Percentiles rank a stretch among this genome's conserved stretches.
These are phyloP conservation scores for Metallyticus violacea DNA, from an alignment of 2,888 invertebrate genomes.

Conservation along the genomic window DNA sequence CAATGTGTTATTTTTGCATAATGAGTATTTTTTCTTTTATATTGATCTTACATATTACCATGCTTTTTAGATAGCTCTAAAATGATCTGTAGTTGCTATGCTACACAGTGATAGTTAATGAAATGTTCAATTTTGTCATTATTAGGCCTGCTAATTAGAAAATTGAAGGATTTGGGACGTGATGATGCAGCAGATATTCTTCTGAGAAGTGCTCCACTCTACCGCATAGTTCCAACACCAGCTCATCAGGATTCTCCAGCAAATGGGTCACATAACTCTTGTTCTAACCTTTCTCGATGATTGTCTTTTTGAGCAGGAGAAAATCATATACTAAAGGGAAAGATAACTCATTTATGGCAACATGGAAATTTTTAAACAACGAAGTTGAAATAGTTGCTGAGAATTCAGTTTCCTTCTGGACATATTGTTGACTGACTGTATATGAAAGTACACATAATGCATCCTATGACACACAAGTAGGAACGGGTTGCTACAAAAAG, in stretches of 20 bases:
- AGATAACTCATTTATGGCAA: neutral
- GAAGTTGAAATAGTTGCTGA: neutral
- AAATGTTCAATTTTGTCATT: neutral
- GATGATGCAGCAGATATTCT: constrained; percentile 59
- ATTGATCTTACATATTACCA: too few species aligned
- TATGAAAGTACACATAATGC: neutral
- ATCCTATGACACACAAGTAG: neutral
- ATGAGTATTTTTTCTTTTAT: too few species aligned
- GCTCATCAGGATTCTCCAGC: constrained; percentile 23
- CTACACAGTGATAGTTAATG: too few species aligned
- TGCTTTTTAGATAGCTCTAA: too few species aligned
- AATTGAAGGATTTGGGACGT: constrained; percentile 58
- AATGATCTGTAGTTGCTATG: too few species aligned
- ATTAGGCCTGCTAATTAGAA: constrained; percentile 54
- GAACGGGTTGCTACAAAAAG: neutral
- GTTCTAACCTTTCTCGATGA: constrained; percentile 31
- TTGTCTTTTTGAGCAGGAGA: neutral
- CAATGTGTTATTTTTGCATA: too few species aligned
- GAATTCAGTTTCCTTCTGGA: neutral
- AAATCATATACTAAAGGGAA: neutral
- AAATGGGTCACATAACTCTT: constrained; percentile 22
- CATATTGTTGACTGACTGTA: neutral
- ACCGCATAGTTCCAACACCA: constrained; percentile 38
- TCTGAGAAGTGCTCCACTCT: constrained; percentile 54
- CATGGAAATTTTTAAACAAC: neutral